Conservation (phyloP, 2,888 invertebrate species). For the Troides oblongomaculatus region DNA sequence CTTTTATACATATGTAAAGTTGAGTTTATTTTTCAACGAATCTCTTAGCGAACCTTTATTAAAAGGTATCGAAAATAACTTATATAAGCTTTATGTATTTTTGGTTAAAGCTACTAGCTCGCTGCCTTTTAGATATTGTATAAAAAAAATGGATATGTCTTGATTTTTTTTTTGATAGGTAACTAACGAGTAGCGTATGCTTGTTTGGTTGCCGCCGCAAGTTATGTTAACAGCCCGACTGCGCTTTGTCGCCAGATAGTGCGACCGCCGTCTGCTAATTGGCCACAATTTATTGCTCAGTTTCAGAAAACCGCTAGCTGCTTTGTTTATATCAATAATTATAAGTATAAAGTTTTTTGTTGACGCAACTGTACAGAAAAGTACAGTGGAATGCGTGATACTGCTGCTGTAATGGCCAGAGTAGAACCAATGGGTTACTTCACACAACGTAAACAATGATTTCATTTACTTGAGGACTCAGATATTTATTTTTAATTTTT, state of each 20-base stretch:
- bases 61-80: too few relatives aligned
- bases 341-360: not conserved
- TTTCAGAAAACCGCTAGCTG: constrained; percentile 37
- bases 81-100: too few relatives aligned
- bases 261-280: constrained; percentile 63
- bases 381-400: not conserved
- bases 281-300: constrained; percentile 70
- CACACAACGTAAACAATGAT: too few relatives aligned
- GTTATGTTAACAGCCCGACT: constrained; percentile 51
- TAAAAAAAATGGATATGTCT: not conserved
- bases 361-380: not conserved
- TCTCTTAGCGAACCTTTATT: too few relatives aligned
- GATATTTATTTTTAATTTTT: too few relatives aligned
- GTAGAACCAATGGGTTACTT: not conserved
- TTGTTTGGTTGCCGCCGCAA: constrained; percentile 40
- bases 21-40: too few relatives aligned
- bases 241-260: constrained; percentile 66
- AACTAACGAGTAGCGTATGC: constrained; percentile 34
- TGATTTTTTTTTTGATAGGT: constrained; percentile 18
- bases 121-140: not conserved
- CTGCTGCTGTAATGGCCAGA: not conserved
- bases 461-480: too few relatives aligned
- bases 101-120: too few relatives aligned
- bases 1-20: not conserved
- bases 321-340: constrained; percentile 30